Evolutionary conservation across 2,888 invertebrate species (phyloP).

Genomic region (Napeogenes sylphis): DNA sequence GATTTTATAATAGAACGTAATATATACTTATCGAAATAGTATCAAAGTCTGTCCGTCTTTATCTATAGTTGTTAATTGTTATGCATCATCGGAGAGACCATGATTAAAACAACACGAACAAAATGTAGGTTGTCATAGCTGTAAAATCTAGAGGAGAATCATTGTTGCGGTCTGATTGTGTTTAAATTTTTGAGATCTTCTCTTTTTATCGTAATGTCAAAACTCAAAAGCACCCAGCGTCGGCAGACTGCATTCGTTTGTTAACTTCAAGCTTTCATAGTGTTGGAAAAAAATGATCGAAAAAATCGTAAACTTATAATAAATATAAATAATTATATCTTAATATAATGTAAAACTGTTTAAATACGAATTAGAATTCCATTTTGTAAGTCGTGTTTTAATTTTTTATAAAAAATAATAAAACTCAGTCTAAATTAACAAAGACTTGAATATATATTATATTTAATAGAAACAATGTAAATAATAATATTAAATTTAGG

Average conservation of each 20-base stretch:
- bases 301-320: too few relatives aligned
- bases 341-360: too few relatives aligned
- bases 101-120: background rate
- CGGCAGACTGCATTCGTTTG: background rate
- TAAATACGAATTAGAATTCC: too few relatives aligned
- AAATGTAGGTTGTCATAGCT: conserved; percentile 6
- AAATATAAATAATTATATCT: too few relatives aligned
- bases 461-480: too few relatives aligned
- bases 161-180: conserved; percentile 2
- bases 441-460: too few relatives aligned
- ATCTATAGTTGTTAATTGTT: background rate
- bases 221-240: background rate
- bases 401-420: too few relatives aligned
- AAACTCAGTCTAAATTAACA: too few relatives aligned
- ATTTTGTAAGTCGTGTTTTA: too few relatives aligned
- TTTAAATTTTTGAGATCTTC: background rate
- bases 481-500: too few relatives aligned
- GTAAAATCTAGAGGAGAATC: background rate
- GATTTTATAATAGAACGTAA: background rate
- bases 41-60: too few relatives aligned
- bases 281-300: background rate
- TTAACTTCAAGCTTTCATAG: background rate
- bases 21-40: background rate
- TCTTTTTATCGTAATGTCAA: background rate
- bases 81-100: background rate